Evolutionary conservation across 1,140 invertebrate genomes (phyloP).

Genomic region (Globodera ellingtonae): DNA sequence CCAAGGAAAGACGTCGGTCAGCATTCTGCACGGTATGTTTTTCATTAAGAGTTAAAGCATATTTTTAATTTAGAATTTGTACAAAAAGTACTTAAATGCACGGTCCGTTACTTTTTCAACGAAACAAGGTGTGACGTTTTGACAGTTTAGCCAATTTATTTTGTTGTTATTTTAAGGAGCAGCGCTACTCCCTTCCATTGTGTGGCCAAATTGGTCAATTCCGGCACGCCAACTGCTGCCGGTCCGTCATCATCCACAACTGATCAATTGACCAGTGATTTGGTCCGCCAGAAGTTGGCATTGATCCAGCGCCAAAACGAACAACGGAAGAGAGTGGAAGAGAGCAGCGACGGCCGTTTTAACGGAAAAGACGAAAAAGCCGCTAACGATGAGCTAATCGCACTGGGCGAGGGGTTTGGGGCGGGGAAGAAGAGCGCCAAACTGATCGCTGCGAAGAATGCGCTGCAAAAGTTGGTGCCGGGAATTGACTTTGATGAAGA

Average conservation of each 20-base stretch:
- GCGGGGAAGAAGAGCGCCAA: conserved; percentile 53
- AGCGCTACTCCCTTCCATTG: conserved; percentile 44
- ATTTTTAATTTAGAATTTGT: conserved; percentile 44
- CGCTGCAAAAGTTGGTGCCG: conserved; percentile 41
- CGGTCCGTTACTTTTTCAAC: conserved; percentile 40
- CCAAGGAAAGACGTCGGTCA: conserved; percentile 52
- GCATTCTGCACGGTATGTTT: conserved; percentile 44
- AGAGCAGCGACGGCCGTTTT: neutral
- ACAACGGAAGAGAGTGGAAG: neutral
- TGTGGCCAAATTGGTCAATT: conserved; percentile 42
- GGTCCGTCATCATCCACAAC: conserved; percentile 10
- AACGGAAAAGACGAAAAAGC: neutral
- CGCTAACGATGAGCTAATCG: conserved; percentile 28
- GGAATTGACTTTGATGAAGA: conserved; percentile 46
- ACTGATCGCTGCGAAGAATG: conserved; percentile 46
- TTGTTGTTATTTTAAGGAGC: conserved; percentile 37
- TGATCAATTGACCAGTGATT: conserved; percentile 27
- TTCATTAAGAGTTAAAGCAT: neutral
- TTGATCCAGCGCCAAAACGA: conserved; percentile 29
- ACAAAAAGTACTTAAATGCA: conserved; percentile 52
- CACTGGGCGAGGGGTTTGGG: conserved; percentile 48
- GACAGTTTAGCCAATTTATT: conserved; percentile 10
- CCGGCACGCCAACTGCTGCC: conserved; percentile 15
- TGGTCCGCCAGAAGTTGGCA: conserved; percentile 18
- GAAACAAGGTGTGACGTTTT: conserved; percentile 46